Conservation (phyloP, 2,888 invertebrate genomes). For the Mythimna ferrago region DNA sequence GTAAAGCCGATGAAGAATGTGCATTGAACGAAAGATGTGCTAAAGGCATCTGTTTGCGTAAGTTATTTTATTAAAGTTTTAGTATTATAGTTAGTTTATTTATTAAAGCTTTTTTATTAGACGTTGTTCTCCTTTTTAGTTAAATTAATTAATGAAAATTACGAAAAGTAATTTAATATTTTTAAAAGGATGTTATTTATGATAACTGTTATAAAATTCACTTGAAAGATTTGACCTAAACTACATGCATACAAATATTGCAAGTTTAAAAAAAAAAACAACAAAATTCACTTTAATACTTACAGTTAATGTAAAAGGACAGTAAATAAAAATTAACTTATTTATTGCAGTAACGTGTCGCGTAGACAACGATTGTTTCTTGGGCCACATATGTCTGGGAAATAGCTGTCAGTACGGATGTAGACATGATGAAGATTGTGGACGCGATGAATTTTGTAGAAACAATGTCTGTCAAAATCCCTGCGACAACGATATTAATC, state of each 20-base stretch:
- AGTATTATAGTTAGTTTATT: too few relatives aligned
- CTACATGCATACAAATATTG: too few relatives aligned
- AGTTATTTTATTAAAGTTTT: constrained; percentile 77
- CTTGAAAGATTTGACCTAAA: too few relatives aligned
- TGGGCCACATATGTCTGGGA: constrained; percentile 96
- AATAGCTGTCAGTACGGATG: constrained; percentile 97
- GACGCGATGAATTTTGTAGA: constrained; percentile 95
- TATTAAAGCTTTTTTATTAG: too few relatives aligned
- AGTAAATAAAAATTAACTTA: neutral
- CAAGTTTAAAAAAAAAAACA: neutral
- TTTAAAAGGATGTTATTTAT: too few relatives aligned
- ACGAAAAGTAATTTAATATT: too few relatives aligned
- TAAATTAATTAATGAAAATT: neutral
- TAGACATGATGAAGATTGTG: constrained; percentile 96
- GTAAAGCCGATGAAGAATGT: constrained; percentile 94
- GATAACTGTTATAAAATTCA: too few relatives aligned
- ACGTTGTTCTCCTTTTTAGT: too few relatives aligned
- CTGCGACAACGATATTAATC: constrained; percentile 92
- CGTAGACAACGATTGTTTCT: constrained; percentile 97
- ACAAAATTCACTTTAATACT: neutral
- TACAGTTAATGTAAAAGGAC: neutral
- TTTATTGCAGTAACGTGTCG: constrained; percentile 94
- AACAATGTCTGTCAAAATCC: constrained; percentile 95
- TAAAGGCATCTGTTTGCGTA: constrained; percentile 94
- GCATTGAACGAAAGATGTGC: constrained; percentile 97